Base-by-base conservation (phyloP, 2,888 invertebrate species). In the Lochmaea crataegi region DNA sequence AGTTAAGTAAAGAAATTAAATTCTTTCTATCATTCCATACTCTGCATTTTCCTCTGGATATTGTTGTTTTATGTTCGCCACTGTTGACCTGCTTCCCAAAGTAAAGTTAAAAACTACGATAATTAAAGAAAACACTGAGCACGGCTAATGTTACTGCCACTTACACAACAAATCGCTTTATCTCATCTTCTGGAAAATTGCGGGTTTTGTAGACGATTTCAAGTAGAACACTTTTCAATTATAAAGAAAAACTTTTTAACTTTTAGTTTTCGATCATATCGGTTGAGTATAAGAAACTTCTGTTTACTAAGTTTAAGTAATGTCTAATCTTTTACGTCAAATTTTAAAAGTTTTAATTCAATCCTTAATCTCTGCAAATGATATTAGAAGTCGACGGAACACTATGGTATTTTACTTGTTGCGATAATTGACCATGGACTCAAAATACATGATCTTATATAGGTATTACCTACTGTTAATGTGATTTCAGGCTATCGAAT, bases 141-240 rank as follows among this genome's bases (percentile, higher is more conserved):
- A 51, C 51, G 45, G 5, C 48, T 65, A 48, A 65, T 65, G 64
- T 65, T 65, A 48, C 48, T 65, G 22, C 51, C 48, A 65, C 14
- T 61, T 18, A 32, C 61, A 61, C 58, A 14, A 58, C 6, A 45
- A 45, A 45, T 45, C 45, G 45, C 45, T 45, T 45, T 45, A 45
- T 45, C 45, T 45, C 45, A 45, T 45, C 45, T 45, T 45, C 45
- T 45, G 45, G 45, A 45, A 45, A 45, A 45, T 12, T 14, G 45
- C 45, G 45, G 45, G 12, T 45, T 45, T 45, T 45, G 4, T 45
- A 12, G 45, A 12, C 45, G 14, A 45, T 45, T 45, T 45, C 45
- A 45, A 14, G 45, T 2, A 45, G 12, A 45, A 45, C 2, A 45
- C 45, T 4, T 1, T 45, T 45, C 45, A 45, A 12, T 45, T 45